Evolutionary conservation across 2,888 invertebrate genomes (phyloP).

Genomic region (Drosophila vallismaia): DNA sequence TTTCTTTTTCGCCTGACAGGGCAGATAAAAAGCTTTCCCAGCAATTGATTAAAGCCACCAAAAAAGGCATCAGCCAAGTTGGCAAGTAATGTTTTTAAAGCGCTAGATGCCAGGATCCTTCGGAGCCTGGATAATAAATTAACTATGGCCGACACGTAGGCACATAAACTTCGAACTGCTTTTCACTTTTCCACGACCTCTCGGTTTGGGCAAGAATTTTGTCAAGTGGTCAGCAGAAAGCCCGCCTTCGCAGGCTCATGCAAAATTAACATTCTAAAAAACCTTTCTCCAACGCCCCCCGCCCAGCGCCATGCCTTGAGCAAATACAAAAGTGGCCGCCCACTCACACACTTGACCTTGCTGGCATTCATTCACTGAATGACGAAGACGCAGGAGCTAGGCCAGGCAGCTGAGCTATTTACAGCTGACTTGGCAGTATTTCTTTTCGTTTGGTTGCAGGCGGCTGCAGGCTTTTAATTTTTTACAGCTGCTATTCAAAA

Average conservation of each 20-base stretch:
- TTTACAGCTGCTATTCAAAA: slow-evolving; percentile 66
- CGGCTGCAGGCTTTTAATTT: slow-evolving; percentile 61
- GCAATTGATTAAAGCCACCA: slow-evolving; percentile 67
- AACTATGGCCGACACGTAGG: slow-evolving; percentile 73
- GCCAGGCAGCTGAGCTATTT: slow-evolving; percentile 48
- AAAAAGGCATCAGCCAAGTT: slow-evolving; percentile 49
- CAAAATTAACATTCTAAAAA: slow-evolving; percentile 68
- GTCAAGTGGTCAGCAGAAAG: slow-evolving; percentile 64
- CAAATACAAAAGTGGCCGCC: slow-evolving; percentile 21
- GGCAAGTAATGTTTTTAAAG: slow-evolving; percentile 66
- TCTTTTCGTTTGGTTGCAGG: slow-evolving; percentile 37
- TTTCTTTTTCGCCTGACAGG: slow-evolving; percentile 46
- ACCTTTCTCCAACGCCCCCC: slow-evolving; percentile 7
- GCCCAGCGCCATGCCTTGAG: slow-evolving; percentile 1
- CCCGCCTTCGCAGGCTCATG: slow-evolving; percentile 33
- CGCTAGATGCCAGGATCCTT: slow-evolving; percentile 8
- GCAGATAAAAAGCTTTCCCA: slow-evolving; percentile 28
- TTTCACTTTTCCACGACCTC: slow-evolving; percentile 36
- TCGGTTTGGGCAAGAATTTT: slow-evolving; percentile 34
- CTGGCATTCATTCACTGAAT: slow-evolving; percentile 45
- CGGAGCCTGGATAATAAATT: slow-evolving; percentile 64
- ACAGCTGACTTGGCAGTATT: slow-evolving; percentile 68
- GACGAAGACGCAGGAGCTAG: slow-evolving; percentile 5
- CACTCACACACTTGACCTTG: slow-evolving; percentile 57
- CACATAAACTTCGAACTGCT: slow-evolving; percentile 61